phyloP scores from a whole-genome alignment of 2,888 invertebrate species.

The Drosophila affinis region DNA sequence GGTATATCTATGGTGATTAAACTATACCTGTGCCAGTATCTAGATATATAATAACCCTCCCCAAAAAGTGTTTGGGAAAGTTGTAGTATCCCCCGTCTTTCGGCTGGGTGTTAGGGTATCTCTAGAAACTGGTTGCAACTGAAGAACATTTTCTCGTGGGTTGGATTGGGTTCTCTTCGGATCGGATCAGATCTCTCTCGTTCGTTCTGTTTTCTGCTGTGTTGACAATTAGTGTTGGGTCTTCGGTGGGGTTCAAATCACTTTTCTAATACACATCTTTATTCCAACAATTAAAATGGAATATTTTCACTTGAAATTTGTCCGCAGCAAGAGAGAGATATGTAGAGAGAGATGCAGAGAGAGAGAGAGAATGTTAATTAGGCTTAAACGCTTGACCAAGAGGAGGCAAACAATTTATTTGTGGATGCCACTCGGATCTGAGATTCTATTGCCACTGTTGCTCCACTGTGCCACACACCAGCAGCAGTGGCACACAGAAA shows the following conservation, averaged over 20 bases:
- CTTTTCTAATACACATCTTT: constrained; percentile 36
- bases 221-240: constrained; percentile 37
- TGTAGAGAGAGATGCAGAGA: constrained; percentile 14
- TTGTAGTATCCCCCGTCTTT: background rate
- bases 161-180: constrained; percentile 2
- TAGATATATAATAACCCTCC: too few relatives aligned
- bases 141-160: constrained; percentile 31
- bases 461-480: background rate
- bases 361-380: constrained; percentile 37
- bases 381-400: constrained; percentile 24
- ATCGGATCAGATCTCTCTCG: constrained; percentile 14
- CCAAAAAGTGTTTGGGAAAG: constrained; percentile 12
- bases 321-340: constrained; percentile 10
- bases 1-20: background rate
- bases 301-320: constrained; percentile 35
- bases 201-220: constrained; percentile 26
- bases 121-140: constrained; percentile 63
- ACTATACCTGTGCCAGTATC: too few relatives aligned
- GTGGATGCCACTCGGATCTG: background rate
- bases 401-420: background rate
- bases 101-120: background rate
- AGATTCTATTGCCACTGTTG: background rate
- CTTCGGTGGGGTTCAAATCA: constrained; percentile 44
- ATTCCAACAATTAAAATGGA: constrained; percentile 33
- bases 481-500: background rate